A percentile compares a stretch with the other conserved stretches of the same genome.
phyloP scores from a whole-genome alignment of 1,140 invertebrate species.

The Drosophila arawakana region DNA sequence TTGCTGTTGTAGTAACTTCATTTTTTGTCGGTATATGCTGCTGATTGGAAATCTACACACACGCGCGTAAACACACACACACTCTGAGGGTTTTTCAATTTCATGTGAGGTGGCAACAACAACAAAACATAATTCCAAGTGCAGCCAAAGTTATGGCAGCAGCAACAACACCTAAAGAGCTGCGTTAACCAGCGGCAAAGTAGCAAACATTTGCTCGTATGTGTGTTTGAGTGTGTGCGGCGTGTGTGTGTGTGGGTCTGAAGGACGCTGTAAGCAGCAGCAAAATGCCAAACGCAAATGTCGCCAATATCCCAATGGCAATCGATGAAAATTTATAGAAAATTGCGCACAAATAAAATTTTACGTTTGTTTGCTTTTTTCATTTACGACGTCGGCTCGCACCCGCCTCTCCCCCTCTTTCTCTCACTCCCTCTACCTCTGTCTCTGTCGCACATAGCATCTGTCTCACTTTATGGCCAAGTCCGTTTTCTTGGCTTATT shows the following conservation, averaged over 20 bases:
- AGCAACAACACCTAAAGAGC: slow-evolving; percentile 39
- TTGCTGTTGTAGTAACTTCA: slow-evolving; percentile 68
- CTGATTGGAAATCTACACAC: slow-evolving; percentile 71
- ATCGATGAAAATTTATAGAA: slow-evolving; percentile 82
- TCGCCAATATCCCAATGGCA: slow-evolving; percentile 81
- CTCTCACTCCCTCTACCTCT: background rate
- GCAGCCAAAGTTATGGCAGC: slow-evolving; percentile 69
- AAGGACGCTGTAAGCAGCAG: slow-evolving; percentile 65
- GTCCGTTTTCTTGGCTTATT: slow-evolving; percentile 60
- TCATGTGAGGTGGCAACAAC: slow-evolving; percentile 34
- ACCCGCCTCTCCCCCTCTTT: background rate
- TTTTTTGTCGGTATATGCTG: slow-evolving; percentile 40
- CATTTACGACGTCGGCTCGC: slow-evolving; percentile 68
- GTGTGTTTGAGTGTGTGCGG: slow-evolving; percentile 17
- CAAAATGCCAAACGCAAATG: slow-evolving; percentile 82
- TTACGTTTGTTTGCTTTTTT: slow-evolving; percentile 82
- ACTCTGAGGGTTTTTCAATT: slow-evolving; percentile 62
- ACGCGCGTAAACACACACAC: slow-evolving; percentile 21
- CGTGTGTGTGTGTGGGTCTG: slow-evolving; percentile 24
- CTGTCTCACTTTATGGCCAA: slow-evolving; percentile 33
- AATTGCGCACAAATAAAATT: slow-evolving; percentile 83
- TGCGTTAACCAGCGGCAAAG: slow-evolving; percentile 46
- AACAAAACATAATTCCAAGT: slow-evolving; percentile 68
- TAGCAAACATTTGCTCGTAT: slow-evolving; percentile 17
- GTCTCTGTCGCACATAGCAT: slow-evolving; percentile 10